phyloP scores from a whole-genome alignment of 2,797 vertebrate species.

The Gymnopithys bicolor region DNA sequence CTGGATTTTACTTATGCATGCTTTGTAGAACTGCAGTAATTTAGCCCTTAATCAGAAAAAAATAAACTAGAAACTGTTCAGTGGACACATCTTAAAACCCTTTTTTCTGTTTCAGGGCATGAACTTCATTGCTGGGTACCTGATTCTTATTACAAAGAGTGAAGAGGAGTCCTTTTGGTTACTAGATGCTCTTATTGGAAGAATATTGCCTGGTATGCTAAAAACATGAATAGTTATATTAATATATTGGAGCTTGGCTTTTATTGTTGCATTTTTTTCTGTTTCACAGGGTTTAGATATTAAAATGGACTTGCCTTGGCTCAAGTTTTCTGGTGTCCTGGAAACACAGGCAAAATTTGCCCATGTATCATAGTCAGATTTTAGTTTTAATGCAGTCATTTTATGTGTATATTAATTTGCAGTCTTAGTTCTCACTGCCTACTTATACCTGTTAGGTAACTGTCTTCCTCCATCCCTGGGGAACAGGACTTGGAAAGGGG shows the following conservation, averaged over 20 bases:
- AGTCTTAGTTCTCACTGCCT: background rate
- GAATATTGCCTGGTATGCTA: constrained; percentile 89
- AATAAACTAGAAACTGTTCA: background rate
- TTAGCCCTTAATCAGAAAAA: background rate
- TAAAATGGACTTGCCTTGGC: background rate
- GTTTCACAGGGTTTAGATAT: background rate
- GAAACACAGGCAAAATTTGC: background rate
- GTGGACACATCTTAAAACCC: background rate
- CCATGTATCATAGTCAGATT: background rate
- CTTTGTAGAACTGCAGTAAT: background rate
- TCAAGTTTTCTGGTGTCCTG: background rate
- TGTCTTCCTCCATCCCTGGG: background rate
- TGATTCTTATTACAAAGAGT: constrained; percentile 92
- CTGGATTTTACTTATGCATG: background rate
- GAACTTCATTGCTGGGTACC: constrained; percentile 96
- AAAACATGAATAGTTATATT: background rate
- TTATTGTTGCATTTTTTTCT: background rate
- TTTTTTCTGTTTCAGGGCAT: constrained; percentile 85
- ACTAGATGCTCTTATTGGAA: constrained; percentile 90
- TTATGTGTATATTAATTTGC: background rate
- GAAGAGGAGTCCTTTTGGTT: constrained; percentile 97
- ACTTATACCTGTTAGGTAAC: background rate
- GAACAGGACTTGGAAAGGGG: background rate
- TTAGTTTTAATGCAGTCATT: background rate
- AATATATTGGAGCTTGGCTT: background rate